Percentiles rank a stretch among this genome's conserved stretches.
Conservation (phyloP, 2,113 vertebrate genomes). For the Hyperopisus bebe region DNA sequence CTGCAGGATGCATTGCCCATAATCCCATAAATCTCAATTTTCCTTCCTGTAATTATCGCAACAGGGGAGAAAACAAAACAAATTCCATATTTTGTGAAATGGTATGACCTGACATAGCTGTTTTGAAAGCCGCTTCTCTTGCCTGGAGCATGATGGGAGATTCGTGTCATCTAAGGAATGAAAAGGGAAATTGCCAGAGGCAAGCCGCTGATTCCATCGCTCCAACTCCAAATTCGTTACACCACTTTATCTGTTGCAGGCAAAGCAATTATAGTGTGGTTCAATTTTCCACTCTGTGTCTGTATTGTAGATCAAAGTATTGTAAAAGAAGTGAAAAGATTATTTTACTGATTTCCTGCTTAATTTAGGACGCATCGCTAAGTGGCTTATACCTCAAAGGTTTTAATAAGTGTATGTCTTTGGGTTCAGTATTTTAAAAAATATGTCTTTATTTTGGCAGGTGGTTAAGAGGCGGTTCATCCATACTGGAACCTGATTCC, state of each 20-base stretch:
- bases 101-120: conserved; percentile 42
- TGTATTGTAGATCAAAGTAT: conserved; percentile 80
- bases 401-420: conserved; percentile 27
- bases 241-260: conserved; percentile 80
- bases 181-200: conserved; percentile 71
- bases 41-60: conserved; percentile 32
- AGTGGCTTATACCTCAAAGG: conserved; percentile 28
- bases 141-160: conserved; percentile 70
- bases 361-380: conserved; percentile 31
- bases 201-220: conserved; percentile 81
- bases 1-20: conserved; percentile 17
- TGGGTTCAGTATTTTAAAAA: conserved; percentile 26
- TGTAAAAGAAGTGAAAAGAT: conserved; percentile 45
- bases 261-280: conserved; percentile 83
- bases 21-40: conserved; percentile 27
- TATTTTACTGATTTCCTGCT: conserved; percentile 31
- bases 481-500: neutral
- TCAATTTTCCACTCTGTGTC: conserved; percentile 82
- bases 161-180: conserved; percentile 77
- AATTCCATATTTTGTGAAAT: conserved; percentile 30
- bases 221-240: conserved; percentile 86
- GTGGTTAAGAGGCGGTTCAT: neutral
- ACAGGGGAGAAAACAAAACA: conserved; percentile 16
- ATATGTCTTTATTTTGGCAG: conserved; percentile 24
- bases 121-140: conserved; percentile 57